Evolutionary conservation across 2,888 invertebrate species (phyloP).

Genomic region (Elaeidobius kamerunicus): DNA sequence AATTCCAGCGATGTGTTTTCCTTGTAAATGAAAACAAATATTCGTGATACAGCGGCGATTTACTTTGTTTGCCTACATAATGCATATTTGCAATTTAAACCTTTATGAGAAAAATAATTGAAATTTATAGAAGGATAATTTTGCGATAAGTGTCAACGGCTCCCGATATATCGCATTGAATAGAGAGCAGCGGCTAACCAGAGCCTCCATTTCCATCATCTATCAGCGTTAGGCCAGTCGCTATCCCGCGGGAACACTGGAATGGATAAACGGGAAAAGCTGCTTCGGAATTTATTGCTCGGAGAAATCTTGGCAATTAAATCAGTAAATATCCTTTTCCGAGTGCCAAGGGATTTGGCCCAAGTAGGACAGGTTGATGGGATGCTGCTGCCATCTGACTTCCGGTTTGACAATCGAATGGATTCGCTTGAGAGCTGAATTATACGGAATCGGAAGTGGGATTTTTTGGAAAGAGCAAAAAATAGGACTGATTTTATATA

Average conservation of each 20-base stretch:
- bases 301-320: conserved; percentile 27
- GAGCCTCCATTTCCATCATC: conserved; percentile 22
- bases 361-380: conserved; percentile 7
- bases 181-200: too few relatives aligned
- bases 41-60: conserved; percentile 10
- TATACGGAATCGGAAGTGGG: too few relatives aligned
- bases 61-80: conserved; percentile 15
- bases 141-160: too few relatives aligned
- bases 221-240: conserved; percentile 20
- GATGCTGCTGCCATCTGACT: background rate
- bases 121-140: too few relatives aligned
- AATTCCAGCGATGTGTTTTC: conserved; percentile 16
- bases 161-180: too few relatives aligned
- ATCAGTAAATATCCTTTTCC: conserved; percentile 25
- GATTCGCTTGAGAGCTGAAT: too few relatives aligned
- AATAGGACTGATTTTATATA: too few relatives aligned
- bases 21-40: conserved; percentile 17
- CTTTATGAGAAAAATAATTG: too few relatives aligned
- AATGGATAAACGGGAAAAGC: conserved; percentile 23
- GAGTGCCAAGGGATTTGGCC: conserved; percentile 12
- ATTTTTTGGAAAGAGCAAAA: too few relatives aligned
- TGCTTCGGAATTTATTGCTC: conserved; percentile 19
- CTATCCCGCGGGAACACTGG: conserved; percentile 15
- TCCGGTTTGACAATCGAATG: background rate
- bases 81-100: conserved; percentile 11